A percentile compares a stretch with the other conserved stretches of the same genome.
Conservation (phyloP, 1,140 invertebrate species). For the Tetramorium simillimum region DNA sequence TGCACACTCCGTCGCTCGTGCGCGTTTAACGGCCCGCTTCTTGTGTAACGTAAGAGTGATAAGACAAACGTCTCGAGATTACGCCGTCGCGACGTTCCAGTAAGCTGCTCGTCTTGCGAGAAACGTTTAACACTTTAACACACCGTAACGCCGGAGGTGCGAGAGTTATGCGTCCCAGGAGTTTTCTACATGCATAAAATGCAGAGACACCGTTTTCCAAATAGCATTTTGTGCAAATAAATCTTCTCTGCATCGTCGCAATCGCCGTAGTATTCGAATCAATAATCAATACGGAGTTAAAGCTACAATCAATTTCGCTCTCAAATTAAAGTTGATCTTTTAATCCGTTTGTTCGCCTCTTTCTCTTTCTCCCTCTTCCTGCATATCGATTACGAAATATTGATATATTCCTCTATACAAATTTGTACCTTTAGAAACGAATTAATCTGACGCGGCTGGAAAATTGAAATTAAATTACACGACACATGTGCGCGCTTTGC, state of each 20-base stretch:
- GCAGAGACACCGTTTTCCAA: not conserved
- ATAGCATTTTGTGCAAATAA: not conserved
- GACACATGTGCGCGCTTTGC: not conserved
- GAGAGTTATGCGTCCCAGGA: not conserved
- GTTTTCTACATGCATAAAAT: not conserved
- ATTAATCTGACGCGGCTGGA: conserved; percentile 13
- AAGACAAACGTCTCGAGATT: conserved; percentile 58
- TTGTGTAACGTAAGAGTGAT: conserved; percentile 39
- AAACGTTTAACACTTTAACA: conserved; percentile 19
- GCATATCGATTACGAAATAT: not conserved
- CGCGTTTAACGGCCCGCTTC: conserved; percentile 27
- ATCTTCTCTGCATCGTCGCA: not conserved
- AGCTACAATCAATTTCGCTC: conserved; percentile 7
- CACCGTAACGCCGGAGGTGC: not conserved
- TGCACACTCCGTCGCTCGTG: conserved; percentile 17
- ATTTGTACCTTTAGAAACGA: not conserved
- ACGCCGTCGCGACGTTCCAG: conserved; percentile 19
- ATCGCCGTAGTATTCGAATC: not conserved
- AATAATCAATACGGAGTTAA: not conserved
- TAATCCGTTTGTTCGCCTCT: not conserved
- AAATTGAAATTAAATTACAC: conserved; percentile 32
- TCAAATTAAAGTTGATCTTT: not conserved
- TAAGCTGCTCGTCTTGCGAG: conserved; percentile 23
- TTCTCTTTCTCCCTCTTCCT: not conserved
- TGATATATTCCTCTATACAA: not conserved